A percentile compares a stretch with the other conserved stretches of the same genome.
Conservation (phyloP, 2,888 invertebrate genomes). For the Notodonta ziczac region DNA sequence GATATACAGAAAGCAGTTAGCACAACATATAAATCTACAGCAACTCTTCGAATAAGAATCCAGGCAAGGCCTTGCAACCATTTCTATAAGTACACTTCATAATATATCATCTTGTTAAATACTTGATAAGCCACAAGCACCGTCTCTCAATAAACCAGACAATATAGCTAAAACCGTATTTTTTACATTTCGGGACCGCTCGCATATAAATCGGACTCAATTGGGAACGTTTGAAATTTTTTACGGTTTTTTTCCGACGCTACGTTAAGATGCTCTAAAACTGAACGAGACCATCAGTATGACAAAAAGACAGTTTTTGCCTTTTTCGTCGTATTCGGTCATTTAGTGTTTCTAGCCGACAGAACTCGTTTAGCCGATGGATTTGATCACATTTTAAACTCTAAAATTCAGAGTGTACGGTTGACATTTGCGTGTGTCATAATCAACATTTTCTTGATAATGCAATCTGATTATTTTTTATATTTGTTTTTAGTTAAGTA, state of each 20-base stretch:
- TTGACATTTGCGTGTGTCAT: slow-evolving; percentile 10
- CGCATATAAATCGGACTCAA: slow-evolving; percentile 13
- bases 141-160: not conserved
- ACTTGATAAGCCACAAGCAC: not conserved
- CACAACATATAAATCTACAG: not conserved
- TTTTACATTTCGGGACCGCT: slow-evolving; percentile 1
- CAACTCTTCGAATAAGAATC: too few relatives aligned
- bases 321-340: slow-evolving; percentile 32
- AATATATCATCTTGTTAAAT: too few relatives aligned
- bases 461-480: slow-evolving; percentile 17
- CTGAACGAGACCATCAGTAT: slow-evolving; percentile 23
- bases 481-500: slow-evolving; percentile 13
- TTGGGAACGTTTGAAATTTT: slow-evolving; percentile 15
- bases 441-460: slow-evolving; percentile 11
- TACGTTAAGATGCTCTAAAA: slow-evolving; percentile 53
- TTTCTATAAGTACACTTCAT: too few relatives aligned
- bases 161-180: not conserved
- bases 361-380: slow-evolving; percentile 25
- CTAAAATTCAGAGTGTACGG: slow-evolving; percentile 1
- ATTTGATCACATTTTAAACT: slow-evolving; percentile 24
- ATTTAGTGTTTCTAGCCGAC: slow-evolving; percentile 30
- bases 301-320: slow-evolving; percentile 32
- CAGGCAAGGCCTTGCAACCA: too few relatives aligned
- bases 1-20: not conserved
- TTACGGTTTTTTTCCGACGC: slow-evolving; percentile 29